Conservation (phyloP, 2,888 invertebrate species). For the Cerastis leucographa region DNA sequence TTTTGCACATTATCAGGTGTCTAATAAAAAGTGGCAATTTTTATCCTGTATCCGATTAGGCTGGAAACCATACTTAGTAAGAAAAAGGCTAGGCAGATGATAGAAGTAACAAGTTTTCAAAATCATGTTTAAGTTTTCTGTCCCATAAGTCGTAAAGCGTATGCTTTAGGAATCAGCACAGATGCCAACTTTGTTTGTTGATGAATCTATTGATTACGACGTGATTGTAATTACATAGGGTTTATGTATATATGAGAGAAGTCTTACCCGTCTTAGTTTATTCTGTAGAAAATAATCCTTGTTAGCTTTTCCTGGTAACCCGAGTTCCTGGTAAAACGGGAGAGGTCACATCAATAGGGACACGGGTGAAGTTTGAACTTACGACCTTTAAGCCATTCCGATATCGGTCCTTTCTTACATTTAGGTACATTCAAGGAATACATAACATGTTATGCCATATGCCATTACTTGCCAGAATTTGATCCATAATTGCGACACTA, state of each 20-base stretch:
- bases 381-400: not conserved
- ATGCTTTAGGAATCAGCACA: not conserved
- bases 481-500: no score
- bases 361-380: not conserved
- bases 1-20: no score
- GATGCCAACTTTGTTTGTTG: not conserved
- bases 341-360: not conserved
- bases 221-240: not conserved
- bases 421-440: not conserved
- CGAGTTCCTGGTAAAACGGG: not conserved
- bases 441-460: not conserved
- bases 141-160: not conserved
- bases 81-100: not conserved
- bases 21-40: no score
- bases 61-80: not conserved
- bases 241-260: not conserved
- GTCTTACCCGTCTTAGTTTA: not conserved
- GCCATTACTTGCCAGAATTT: no score
- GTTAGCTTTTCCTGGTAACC: conserved; percentile 11
- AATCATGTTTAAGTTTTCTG: not conserved
- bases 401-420: not conserved
- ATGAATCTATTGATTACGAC: not conserved
- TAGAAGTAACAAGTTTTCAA: not conserved
- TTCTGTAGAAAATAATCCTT: not conserved
- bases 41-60: not conserved